Evolutionary conservation across 2,888 invertebrate species (phyloP).

Genomic region (Limenitis arthemis): DNA sequence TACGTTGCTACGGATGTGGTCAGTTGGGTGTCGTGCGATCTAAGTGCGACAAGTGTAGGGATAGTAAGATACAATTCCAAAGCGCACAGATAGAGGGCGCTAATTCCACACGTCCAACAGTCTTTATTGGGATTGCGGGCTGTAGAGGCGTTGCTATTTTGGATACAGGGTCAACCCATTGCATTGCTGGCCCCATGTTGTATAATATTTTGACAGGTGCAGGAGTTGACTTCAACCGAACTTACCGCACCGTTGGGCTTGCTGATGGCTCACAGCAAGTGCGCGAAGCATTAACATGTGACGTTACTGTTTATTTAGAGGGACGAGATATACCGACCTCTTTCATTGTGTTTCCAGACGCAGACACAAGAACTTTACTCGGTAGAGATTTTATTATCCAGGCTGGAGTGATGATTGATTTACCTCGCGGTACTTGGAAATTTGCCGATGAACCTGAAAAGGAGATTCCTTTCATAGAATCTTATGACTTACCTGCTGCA

Average conservation of each 20-base stretch:
- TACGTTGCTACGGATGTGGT: constrained; percentile 11
- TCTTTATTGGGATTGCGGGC: not conserved
- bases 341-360: constrained; percentile 9
- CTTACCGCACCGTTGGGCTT: not conserved
- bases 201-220: not conserved
- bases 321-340: not conserved
- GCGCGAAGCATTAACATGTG: not conserved
- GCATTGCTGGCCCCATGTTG: constrained; percentile 8
- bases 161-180: constrained; percentile 13
- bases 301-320: not conserved
- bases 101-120: not conserved
- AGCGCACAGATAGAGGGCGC: not conserved
- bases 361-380: constrained; percentile 5
- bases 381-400: constrained; percentile 5
- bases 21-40: constrained; percentile 4
- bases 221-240: not conserved
- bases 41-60: constrained; percentile 4
- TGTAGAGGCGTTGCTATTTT: constrained; percentile 7
- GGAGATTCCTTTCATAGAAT: no score
- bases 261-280: constrained; percentile 10
- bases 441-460: no score
- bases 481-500: no score
- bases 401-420: no score
- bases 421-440: no score
- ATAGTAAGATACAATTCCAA: not conserved